Base-by-base conservation (phyloP, 2,888 invertebrate species). In the Trilocha varians region DNA sequence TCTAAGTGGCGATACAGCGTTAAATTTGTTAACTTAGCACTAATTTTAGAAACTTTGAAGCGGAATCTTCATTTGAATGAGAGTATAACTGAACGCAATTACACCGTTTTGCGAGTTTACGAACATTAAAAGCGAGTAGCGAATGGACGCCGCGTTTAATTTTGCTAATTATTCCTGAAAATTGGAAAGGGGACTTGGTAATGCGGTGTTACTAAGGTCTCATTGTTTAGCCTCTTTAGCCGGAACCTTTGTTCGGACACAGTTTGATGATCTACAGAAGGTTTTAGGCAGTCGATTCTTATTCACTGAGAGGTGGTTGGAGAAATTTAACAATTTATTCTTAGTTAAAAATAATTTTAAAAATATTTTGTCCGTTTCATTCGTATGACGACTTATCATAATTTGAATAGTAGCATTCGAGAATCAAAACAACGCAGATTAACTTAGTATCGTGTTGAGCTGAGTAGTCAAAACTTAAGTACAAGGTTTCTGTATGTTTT, bases 141-240 rank as follows among this genome's bases (percentile, higher is more conserved):
- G 46, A 70, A 64, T 60, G 60, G 57, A 65, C 67, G 59, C 59
- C 52, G 51, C 62, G 56, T 71, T 73, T 77, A 75, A 77, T 78
- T 66, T 67, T 62, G 65, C 67, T 66, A 75, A 76, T 78, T 76
- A 76, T 64, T n/a, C 66, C 59, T 56, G 65, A 68, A 71, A 76
- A 77, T 75, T 73, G 62, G 59, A 57, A 56, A 47, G 50, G 53
- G 42, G 48, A 51, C 50, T 53, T 39, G 46, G 39, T 50, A 52
- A 55, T 45, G 57, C 52, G 58, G 49, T 50, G 36, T 55, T 57
- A 50, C 52, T 40, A 47, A 49, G 48, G 53, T 56, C 62, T 57
- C 60, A 61, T 57, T 32, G 36, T 38, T 32, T 16, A 8, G 18
- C 18, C 8, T 18, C 18, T 6, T 18, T 5, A 18, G 18, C 40